These are phyloP conservation scores for Momotus momota DNA, from an alignment of 2,797 vertebrate species.

Conservation along the genomic window DNA sequence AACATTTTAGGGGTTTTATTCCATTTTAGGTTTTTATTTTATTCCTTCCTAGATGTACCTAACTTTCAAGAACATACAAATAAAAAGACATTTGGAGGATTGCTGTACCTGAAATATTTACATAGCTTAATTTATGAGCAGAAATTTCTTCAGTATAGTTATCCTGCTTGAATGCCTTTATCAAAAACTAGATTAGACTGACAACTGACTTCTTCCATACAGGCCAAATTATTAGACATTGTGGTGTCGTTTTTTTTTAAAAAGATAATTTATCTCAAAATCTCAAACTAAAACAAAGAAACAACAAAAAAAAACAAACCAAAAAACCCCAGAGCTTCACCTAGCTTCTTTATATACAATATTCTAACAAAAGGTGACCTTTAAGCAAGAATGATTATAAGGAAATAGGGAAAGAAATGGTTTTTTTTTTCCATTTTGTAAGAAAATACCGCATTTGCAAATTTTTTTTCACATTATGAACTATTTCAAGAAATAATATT, in stretches of 20 bases:
- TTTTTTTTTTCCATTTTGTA: background rate
- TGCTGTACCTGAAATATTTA: rapidly evolving
- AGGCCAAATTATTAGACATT: background rate
- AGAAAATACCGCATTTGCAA: background rate
- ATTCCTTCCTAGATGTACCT: background rate
- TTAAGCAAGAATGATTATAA: background rate
- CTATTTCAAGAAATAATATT: background rate
- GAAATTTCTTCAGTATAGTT: background rate
- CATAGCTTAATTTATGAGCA: background rate
- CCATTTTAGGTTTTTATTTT: no score
- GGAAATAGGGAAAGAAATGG: background rate
- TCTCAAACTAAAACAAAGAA: background rate
- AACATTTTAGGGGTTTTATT: background rate
- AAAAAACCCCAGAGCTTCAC: background rate
- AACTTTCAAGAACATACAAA: background rate
- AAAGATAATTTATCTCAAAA: no score
- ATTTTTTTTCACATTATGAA: background rate
- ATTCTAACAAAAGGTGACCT: background rate
- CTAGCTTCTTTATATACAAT: background rate
- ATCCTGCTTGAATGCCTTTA: background rate
- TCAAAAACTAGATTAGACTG: background rate
- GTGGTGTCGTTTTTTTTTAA: background rate
- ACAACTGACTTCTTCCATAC: background rate
- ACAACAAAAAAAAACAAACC: background rate
- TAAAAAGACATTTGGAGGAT: background rate